A percentile compares a stretch with the other conserved stretches of the same genome.
Conservation (phyloP, 2,888 invertebrate genomes). For the Callyntrura guangdongensis region DNA sequence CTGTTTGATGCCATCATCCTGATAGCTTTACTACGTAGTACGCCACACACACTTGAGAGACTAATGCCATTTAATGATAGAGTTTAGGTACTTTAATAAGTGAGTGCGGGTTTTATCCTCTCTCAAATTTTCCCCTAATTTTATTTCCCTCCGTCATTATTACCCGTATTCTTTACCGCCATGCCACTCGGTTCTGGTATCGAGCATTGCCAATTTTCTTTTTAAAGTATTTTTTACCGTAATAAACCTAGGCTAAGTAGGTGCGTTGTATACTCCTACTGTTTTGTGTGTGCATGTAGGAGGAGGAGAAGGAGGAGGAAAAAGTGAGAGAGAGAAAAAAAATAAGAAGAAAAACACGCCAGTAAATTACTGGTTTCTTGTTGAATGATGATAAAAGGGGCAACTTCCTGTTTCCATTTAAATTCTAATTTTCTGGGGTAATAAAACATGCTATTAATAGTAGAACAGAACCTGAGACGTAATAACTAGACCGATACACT, state of each 20-base stretch:
- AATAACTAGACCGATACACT: neutral
- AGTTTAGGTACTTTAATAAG: neutral
- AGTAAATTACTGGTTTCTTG: conserved; percentile 66
- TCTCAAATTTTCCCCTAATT: conserved; percentile 39
- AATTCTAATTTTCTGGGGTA: conserved; percentile 25
- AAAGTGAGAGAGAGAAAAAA: no score
- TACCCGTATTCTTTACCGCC: neutral
- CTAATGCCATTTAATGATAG: no score
- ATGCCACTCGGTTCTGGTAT: neutral
- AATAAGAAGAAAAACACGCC: conserved; percentile 7
- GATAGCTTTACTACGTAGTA: no score
- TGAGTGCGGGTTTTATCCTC: neutral
- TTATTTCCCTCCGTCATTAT: conserved; percentile 14
- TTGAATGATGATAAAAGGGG: conserved; percentile 51
- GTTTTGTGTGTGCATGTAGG: conserved; percentile 21
- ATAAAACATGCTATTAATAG: neutral
- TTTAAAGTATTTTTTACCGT: conserved; percentile 21
- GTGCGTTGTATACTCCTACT: neutral
- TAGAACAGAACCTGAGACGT: neutral
- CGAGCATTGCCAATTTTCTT: conserved; percentile 37
- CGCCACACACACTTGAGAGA: no score
- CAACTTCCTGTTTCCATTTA: conserved; percentile 38
- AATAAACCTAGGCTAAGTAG: neutral
- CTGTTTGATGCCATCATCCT: no score
- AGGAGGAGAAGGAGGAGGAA: neutral